These are phyloP conservation scores for Cephonodes hylas DNA, from an alignment of 2,888 invertebrate genomes.

Conservation along the genomic window DNA sequence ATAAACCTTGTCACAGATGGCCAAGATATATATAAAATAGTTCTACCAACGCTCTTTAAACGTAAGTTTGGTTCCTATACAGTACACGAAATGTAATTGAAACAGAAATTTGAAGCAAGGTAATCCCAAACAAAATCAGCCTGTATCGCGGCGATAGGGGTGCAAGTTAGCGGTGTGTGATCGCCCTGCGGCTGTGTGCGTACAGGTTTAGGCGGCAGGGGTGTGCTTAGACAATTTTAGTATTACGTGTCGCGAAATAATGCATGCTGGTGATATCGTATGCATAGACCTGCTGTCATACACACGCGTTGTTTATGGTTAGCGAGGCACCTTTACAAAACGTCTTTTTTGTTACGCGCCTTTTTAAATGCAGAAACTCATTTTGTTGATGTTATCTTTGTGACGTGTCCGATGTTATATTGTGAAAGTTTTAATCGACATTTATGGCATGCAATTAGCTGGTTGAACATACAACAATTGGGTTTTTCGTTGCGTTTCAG, in stretches of 20 bases:
- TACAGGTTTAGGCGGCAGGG: slow-evolving; percentile 61
- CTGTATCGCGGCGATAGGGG: slow-evolving; percentile 59
- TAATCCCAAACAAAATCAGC: slow-evolving; percentile 31
- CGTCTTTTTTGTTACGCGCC: slow-evolving; percentile 36
- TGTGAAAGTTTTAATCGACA: slow-evolving; percentile 8
- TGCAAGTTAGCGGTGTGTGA: slow-evolving; percentile 43
- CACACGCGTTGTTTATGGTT: slow-evolving; percentile 42
- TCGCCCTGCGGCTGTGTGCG: slow-evolving; percentile 34
- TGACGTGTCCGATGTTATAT: slow-evolving; percentile 1
- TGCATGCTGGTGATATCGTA: slow-evolving; percentile 56
- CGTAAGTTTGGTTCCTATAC: too few species aligned
- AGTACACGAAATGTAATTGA: too few species aligned
- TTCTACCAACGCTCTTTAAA: too few species aligned
- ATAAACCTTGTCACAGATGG: too few species aligned
- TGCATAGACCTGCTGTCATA: slow-evolving; percentile 51
- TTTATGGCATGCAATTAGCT: neutral
- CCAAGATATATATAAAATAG: too few species aligned
- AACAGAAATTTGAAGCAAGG: neutral
- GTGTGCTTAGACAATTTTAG: slow-evolving; percentile 78
- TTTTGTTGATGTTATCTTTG: slow-evolving; percentile 20
- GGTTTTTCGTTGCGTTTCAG: neutral
- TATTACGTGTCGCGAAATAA: slow-evolving; percentile 70
- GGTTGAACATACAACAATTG: neutral
- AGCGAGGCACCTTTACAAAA: slow-evolving; percentile 31
- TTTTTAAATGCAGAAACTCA: slow-evolving; percentile 34